phyloP scores from a whole-genome alignment of 1,140 invertebrate species.

The Stegodyphus dumicola region DNA sequence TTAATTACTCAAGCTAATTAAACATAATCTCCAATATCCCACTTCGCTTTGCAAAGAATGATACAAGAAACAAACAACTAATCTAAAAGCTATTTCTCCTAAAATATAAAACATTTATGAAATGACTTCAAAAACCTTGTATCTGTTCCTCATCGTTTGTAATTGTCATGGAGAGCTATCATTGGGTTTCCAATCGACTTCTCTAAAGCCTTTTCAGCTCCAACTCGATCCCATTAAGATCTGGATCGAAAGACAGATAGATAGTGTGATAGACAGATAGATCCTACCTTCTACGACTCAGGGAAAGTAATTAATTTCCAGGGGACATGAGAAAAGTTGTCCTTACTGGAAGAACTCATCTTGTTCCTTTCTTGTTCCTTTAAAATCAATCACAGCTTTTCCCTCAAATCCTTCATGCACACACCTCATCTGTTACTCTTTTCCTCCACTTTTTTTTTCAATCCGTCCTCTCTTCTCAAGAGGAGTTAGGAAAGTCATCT shows the following conservation, averaged over 20 bases:
- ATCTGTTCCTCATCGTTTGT: too few species aligned
- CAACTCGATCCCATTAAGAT: background rate
- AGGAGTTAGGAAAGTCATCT: slow-evolving; percentile 60
- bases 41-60: too few species aligned
- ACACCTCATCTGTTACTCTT: slow-evolving; percentile 41
- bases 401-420: slow-evolving; percentile 39
- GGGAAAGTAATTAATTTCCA: slow-evolving; percentile 57
- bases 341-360: slow-evolving; percentile 28
- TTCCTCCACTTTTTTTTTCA: background rate
- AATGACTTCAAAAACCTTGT: too few species aligned
- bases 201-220: background rate
- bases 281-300: background rate
- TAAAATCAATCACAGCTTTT: slow-evolving; percentile 60
- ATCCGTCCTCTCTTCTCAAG: slow-evolving; percentile 11
- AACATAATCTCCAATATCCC: too few species aligned
- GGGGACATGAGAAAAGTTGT: slow-evolving; percentile 54
- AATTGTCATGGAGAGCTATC: too few species aligned
- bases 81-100: too few species aligned
- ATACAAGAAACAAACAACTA: too few species aligned
- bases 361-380: slow-evolving; percentile 53
- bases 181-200: background rate
- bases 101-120: too few species aligned
- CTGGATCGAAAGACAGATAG: background rate
- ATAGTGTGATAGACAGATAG: background rate
- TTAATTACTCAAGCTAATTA: too few species aligned